These are phyloP conservation scores for Girardinus metallicus DNA, from an alignment of 2,797 vertebrate species.

Conservation along the genomic window DNA sequence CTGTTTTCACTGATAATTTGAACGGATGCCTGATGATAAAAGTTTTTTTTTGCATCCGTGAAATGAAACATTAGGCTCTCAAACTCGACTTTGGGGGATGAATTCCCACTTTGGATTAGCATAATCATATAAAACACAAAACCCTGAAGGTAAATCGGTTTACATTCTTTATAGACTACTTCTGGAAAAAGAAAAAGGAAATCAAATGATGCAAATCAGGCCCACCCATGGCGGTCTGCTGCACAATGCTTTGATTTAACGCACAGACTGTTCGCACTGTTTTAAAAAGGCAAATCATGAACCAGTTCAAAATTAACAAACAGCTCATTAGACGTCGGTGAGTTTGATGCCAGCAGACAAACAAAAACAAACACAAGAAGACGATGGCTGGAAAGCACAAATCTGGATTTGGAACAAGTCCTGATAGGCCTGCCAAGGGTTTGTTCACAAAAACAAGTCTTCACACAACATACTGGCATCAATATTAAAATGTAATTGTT, in stretches of 20 bases:
- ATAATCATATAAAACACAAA: constrained; percentile 1
- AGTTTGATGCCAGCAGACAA: background rate
- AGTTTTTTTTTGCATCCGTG: background rate
- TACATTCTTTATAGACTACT: background rate
- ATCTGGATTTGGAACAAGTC: background rate
- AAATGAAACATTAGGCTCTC: background rate
- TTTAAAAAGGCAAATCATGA: background rate
- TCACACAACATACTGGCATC: background rate
- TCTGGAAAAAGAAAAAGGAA: background rate
- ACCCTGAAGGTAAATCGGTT: background rate
- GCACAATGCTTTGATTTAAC: background rate
- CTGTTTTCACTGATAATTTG: background rate
- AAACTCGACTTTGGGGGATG: background rate
- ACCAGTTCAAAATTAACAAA: background rate
- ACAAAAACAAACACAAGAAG: background rate
- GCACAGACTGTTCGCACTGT: background rate
- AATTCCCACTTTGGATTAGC: background rate
- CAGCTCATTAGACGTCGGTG: background rate
- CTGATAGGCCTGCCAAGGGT: background rate
- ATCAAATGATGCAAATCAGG: background rate
- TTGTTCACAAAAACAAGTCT: background rate
- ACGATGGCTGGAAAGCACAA: background rate
- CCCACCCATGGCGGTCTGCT: background rate
- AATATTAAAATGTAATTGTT: background rate
- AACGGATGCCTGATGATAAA: background rate